Conservation (phyloP, 2,113 vertebrate species). For the Heterochromis multidens region DNA sequence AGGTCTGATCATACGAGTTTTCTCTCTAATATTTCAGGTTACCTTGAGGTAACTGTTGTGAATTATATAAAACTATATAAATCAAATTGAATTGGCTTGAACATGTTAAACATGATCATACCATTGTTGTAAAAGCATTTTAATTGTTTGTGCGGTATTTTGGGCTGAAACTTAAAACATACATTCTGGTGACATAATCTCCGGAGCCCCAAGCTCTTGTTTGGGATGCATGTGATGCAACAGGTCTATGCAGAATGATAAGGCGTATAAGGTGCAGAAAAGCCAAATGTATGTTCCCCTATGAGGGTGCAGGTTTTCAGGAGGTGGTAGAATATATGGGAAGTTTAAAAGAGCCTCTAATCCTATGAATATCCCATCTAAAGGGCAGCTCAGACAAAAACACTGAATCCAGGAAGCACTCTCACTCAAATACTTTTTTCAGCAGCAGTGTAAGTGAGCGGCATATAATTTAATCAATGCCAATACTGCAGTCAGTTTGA, state of each 20-base stretch:
- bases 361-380: not conserved
- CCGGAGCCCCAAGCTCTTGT: not conserved
- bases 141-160: not conserved
- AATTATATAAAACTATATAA: too few species aligned
- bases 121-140: too few species aligned
- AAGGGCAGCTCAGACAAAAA: not conserved
- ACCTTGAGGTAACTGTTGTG: too few species aligned
- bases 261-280: accelerated
- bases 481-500: not conserved
- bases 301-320: not conserved
- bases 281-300: not conserved
- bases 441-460: not conserved
- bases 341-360: too few species aligned
- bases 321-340: not conserved
- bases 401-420: not conserved
- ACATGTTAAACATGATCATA: too few species aligned
- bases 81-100: too few species aligned
- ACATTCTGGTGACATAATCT: not conserved
- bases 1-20: too few species aligned
- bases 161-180: too few species aligned
- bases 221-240: not conserved
- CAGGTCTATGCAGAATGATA: not conserved
- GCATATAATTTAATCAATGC: accelerated
- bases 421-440: not conserved
- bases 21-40: too few species aligned